Percentiles rank a stretch among this genome's conserved stretches.
These are phyloP conservation scores for Morpho deidamia DNA, from an alignment of 2,888 invertebrate species.

Conservation along the genomic window DNA sequence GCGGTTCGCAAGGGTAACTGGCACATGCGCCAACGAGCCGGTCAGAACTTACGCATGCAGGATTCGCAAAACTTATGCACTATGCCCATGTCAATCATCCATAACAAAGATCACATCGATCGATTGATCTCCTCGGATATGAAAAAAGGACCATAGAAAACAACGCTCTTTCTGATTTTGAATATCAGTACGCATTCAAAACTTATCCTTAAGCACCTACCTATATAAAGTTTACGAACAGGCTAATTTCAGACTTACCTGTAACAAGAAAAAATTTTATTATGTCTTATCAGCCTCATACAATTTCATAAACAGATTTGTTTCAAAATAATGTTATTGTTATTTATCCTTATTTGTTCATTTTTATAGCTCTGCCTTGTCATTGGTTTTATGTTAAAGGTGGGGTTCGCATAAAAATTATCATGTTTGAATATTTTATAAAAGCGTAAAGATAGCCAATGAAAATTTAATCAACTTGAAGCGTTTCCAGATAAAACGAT, in stretches of 20 bases:
- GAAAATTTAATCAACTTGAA: conserved; percentile 1
- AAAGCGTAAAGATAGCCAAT: neutral
- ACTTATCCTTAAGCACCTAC: neutral
- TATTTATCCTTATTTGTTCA: conserved; percentile 28
- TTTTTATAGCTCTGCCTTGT: conserved; percentile 17
- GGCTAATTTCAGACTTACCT: neutral
- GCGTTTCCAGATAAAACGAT: neutral
- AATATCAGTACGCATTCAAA: neutral
- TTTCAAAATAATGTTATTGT: conserved; percentile 28
- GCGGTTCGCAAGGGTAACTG: too few relatives aligned
- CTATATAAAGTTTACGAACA: neutral
- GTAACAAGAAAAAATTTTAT: neutral
- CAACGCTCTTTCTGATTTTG: too few relatives aligned
- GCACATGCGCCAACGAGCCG: too few relatives aligned
- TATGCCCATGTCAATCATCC: too few relatives aligned
- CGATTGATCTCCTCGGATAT: too few relatives aligned
- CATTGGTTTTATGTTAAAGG: conserved; percentile 14
- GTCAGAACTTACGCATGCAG: too few relatives aligned
- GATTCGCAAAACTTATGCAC: too few relatives aligned
- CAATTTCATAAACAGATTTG: conserved; percentile 27
- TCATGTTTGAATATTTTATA: conserved; percentile 3
- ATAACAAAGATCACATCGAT: too few relatives aligned
- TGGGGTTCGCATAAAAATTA: conserved; percentile 21
- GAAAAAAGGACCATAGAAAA: too few relatives aligned
- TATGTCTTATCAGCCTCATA: conserved; percentile 12